Percentiles rank a stretch among this genome's conserved stretches.
These are phyloP conservation scores for Anthoscopus minutus DNA, from an alignment of 2,113 vertebrate species.

Conservation along the genomic window DNA sequence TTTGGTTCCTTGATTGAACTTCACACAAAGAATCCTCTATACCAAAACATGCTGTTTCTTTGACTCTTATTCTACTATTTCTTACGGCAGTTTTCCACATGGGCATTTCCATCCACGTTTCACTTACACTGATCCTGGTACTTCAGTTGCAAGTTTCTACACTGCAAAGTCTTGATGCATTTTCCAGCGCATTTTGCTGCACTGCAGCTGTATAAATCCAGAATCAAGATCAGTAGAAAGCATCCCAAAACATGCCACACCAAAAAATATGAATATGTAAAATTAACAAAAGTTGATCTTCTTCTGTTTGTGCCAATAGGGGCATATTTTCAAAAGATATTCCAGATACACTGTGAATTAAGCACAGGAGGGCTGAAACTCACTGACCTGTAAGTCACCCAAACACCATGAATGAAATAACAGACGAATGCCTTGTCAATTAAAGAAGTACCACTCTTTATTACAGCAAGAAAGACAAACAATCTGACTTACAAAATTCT, in stretches of 20 bases:
- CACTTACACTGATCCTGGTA: background rate
- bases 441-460: background rate
- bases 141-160: background rate
- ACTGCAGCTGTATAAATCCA: background rate
- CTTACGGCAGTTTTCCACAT: background rate
- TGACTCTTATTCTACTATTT: background rate
- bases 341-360: background rate
- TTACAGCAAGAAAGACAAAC: background rate
- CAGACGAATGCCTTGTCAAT: background rate
- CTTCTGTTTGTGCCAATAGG: background rate
- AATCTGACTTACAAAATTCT: background rate
- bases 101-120: background rate
- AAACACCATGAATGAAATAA: background rate
- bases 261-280: background rate
- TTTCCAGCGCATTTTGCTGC: background rate
- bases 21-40: background rate
- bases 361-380: background rate
- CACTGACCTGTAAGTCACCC: background rate
- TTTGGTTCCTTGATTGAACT: background rate
- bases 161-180: background rate
- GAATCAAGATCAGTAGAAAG: background rate
- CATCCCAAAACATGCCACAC: background rate
- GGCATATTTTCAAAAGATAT: background rate
- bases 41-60: background rate
- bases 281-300: background rate